Evolutionary conservation across 2,888 invertebrate genomes (phyloP).

Genomic region (Agriopis aurantiaria): DNA sequence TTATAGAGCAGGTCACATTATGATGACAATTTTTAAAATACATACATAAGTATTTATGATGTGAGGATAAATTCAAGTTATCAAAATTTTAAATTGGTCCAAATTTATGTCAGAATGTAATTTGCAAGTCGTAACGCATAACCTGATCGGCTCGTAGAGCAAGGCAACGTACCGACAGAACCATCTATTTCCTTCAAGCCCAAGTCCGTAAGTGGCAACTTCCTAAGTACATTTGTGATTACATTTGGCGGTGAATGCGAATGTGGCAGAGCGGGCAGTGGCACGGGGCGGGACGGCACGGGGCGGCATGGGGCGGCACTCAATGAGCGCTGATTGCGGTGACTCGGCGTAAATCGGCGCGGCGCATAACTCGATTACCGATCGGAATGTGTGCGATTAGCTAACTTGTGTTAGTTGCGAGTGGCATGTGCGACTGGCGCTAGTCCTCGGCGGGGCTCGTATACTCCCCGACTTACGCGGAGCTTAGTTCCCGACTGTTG

Average conservation of each 20-base stretch:
- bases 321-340: slow-evolving; percentile 62
- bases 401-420: slow-evolving; percentile 35
- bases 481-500: slow-evolving; percentile 18
- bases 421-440: slow-evolving; percentile 19
- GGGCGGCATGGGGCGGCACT: slow-evolving; percentile 37
- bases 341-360: slow-evolving; percentile 44
- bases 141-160: background rate
- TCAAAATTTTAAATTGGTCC: background rate
- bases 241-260: slow-evolving; percentile 51
- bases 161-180: background rate
- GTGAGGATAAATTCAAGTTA: background rate
- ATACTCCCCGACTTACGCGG: slow-evolving; percentile 17
- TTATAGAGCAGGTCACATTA: too few relatives aligned
- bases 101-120: background rate
- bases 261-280: slow-evolving; percentile 37
- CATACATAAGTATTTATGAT: too few relatives aligned
- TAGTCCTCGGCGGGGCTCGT: slow-evolving; percentile 1
- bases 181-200: slow-evolving; percentile 20
- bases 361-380: slow-evolving; percentile 55
- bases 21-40: too few relatives aligned
- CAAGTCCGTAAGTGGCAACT: slow-evolving; percentile 32
- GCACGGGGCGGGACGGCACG: slow-evolving; percentile 7
- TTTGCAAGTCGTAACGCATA: background rate
- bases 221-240: slow-evolving; percentile 50
- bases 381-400: slow-evolving; percentile 51